A percentile compares a stretch with the other conserved stretches of the same genome.
phyloP scores from a whole-genome alignment of 2,888 invertebrate species.

The Pegoplata infirma region DNA sequence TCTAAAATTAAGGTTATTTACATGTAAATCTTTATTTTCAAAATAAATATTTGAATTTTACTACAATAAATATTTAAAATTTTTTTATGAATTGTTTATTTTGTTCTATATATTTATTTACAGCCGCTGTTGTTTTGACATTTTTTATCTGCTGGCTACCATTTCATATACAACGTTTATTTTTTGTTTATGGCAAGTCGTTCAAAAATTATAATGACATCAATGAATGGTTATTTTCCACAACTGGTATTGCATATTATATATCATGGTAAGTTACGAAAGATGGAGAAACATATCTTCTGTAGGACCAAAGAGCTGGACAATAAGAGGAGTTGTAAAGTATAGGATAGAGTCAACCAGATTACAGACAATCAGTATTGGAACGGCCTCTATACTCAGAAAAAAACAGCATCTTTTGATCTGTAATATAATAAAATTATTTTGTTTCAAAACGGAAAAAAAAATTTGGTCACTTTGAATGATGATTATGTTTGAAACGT shows the following conservation, averaged over 20 bases:
- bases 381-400: no score
- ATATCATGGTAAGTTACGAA: conserved; percentile 81
- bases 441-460: no score
- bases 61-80: conserved; percentile 2
- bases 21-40: conserved; percentile 22
- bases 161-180: conserved; percentile 93
- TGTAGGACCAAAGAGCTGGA: no score
- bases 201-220: conserved; percentile 82
- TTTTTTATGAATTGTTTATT: background rate
- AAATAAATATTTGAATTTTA: conserved; percentile 34
- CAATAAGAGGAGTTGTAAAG: no score
- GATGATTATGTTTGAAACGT: no score
- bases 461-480: no score
- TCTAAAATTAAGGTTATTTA: conserved; percentile 23
- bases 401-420: no score
- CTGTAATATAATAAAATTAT: no score
- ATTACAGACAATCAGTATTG: no score
- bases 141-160: conserved; percentile 98
- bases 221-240: conserved; percentile 88
- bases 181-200: conserved; percentile 86
- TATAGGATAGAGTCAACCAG: no score
- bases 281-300: no score
- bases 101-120: conserved; percentile 18
- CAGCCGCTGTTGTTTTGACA: conserved; percentile 94
- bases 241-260: conserved; percentile 90